A percentile compares a stretch with the other conserved stretches of the same genome.
Evolutionary conservation across 2,888 invertebrate species (phyloP).

Genomic region (Protodeltote pygarga): DNA sequence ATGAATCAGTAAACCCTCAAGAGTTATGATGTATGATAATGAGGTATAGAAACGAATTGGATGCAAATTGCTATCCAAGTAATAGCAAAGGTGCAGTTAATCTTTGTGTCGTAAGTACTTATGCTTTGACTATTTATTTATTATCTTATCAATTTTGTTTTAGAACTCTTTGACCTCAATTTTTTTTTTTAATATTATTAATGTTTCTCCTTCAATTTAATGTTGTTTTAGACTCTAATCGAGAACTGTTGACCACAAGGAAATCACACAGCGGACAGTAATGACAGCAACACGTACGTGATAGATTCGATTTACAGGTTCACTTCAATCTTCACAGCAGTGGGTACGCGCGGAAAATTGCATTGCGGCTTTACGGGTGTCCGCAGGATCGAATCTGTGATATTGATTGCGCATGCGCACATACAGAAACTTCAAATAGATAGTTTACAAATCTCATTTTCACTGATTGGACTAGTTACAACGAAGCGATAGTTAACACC

Average conservation of each 20-base stretch:
- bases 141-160: constrained; percentile 29
- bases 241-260: constrained; percentile 74
- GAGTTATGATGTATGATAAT: constrained; percentile 77
- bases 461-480: constrained; percentile 54
- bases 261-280: constrained; percentile 70
- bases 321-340: constrained; percentile 74
- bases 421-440: constrained; percentile 24
- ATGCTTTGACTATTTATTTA: constrained; percentile 29
- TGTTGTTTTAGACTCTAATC: constrained; percentile 36
- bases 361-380: constrained; percentile 77
- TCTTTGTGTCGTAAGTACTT: constrained; percentile 40
- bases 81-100: constrained; percentile 61
- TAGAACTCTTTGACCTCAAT: constrained; percentile 5
- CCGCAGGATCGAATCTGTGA: constrained; percentile 59
- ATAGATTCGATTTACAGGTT: constrained; percentile 84
- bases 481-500: constrained; percentile 53
- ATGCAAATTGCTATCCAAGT: constrained; percentile 59
- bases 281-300: constrained; percentile 77
- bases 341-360: constrained; percentile 74
- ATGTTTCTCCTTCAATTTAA: constrained; percentile 4
- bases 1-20: constrained; percentile 70
- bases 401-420: constrained; percentile 36
- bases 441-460: constrained; percentile 55
- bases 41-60: constrained; percentile 57
- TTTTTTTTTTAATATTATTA: constrained; percentile 7